Evolutionary conservation across 2,888 invertebrate genomes (phyloP).

Genomic region (Cordylochernes scorpioides): DNA sequence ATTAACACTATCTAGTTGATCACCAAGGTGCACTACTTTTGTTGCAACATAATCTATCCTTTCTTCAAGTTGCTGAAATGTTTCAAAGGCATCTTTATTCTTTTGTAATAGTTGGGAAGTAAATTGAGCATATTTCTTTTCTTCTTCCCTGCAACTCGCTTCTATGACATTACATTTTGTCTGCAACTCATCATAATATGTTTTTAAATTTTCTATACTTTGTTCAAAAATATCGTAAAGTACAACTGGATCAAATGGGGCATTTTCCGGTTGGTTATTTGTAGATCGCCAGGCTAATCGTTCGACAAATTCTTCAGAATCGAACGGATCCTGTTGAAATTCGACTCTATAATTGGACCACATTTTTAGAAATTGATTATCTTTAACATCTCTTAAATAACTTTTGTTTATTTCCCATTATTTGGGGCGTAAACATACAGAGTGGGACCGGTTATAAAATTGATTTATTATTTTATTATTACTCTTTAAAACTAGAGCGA

Average conservation of each 20-base stretch:
- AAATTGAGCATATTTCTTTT: slow-evolving; percentile 50
- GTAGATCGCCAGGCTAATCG: slow-evolving; percentile 73
- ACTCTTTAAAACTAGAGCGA: too few relatives aligned
- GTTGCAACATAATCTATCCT: slow-evolving; percentile 90
- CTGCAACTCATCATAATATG: slow-evolving; percentile 45
- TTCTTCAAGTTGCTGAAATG: slow-evolving; percentile 74
- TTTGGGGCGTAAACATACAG: too few relatives aligned
- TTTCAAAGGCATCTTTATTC: slow-evolving; percentile 56
- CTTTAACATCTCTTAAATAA: too few relatives aligned
- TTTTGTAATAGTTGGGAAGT: slow-evolving; percentile 53
- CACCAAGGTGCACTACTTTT: slow-evolving; percentile 90
- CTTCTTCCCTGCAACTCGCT: slow-evolving; percentile 53
- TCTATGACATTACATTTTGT: slow-evolving; percentile 61
- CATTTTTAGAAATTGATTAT: too few relatives aligned
- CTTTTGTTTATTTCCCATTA: too few relatives aligned
- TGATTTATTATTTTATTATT: too few relatives aligned
- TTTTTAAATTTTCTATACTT: slow-evolving; percentile 43
- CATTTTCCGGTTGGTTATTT: slow-evolving; percentile 32
- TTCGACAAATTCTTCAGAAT: slow-evolving; percentile 90
- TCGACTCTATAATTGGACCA: too few relatives aligned
- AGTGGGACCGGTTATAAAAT: too few relatives aligned
- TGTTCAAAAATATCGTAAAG: slow-evolving; percentile 75
- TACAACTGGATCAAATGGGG: slow-evolving; percentile 54
- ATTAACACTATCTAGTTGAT: slow-evolving; percentile 86
- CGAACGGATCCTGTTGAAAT: slow-evolving; percentile 92